Conservation (phyloP, 23 tunicate genomes). For the Pegea sp. region DNA sequence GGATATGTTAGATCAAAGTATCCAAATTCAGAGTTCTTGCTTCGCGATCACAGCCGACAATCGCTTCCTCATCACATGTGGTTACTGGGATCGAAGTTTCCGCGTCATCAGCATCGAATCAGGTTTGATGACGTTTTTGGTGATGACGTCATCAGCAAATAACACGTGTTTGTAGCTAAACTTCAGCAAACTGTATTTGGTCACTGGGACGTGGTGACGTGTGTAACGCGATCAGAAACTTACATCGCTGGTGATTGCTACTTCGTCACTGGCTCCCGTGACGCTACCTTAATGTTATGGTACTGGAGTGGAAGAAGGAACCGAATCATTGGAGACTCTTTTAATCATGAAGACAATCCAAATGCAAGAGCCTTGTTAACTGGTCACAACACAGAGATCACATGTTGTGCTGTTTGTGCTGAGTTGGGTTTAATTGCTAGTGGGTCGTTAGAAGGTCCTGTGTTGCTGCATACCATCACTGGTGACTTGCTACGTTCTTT, state of each 20-base stretch:
- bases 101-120: constrained; percentile 30
- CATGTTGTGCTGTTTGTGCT: constrained; percentile 75
- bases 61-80: constrained; percentile 52
- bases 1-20: constrained; percentile 88
- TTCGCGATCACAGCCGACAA: constrained; percentile 94
- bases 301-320: constrained; percentile 93
- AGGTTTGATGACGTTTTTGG: constrained; percentile 6
- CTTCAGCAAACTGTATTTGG: constrained; percentile 79
- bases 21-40: constrained; percentile 22
- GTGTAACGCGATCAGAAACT: constrained; percentile 72
- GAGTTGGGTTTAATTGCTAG: constrained; percentile 87
- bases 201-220: constrained; percentile 90
- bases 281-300: constrained; percentile 95
- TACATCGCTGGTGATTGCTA: constrained; percentile 99
- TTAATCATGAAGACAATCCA: constrained; percentile 56
- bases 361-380: constrained; percentile 75
- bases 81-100: constrained; percentile 96
- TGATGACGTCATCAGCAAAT: not conserved
- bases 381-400: constrained; percentile 85
- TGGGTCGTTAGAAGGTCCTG: constrained; percentile 79
- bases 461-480: constrained; percentile 91
- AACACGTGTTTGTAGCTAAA: constrained; percentile 17
- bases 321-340: constrained; percentile 33
- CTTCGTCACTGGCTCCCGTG: constrained; percentile 90
- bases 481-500: constrained; percentile 80